phyloP scores from a whole-genome alignment of 1,140 invertebrate genomes.

The Lamellibrachia luymesi region DNA sequence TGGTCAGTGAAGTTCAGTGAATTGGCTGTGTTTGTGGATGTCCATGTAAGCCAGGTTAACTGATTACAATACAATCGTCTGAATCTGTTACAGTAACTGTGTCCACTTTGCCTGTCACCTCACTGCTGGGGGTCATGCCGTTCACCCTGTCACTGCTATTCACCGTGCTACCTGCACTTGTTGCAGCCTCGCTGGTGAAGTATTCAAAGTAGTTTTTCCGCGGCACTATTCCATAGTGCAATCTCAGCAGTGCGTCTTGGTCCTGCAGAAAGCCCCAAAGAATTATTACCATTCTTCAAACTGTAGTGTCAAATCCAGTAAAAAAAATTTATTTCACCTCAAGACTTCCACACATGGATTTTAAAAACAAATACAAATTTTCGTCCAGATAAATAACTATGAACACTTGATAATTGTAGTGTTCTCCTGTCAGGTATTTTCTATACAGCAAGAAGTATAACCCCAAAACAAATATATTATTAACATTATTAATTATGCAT shows the following conservation, averaged over 20 bases:
- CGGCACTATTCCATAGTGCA: neutral
- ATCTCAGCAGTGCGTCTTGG: neutral
- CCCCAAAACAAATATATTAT: no score
- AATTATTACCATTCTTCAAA: neutral
- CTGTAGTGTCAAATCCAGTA: neutral
- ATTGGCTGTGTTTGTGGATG: neutral
- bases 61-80: neutral
- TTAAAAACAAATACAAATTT: neutral
- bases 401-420: neutral
- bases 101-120: neutral
- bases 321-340: neutral
- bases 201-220: conserved; percentile 5
- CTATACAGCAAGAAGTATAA: no score
- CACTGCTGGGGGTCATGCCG: neutral
- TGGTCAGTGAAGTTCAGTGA: neutral
- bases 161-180: neutral
- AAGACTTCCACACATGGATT: neutral
- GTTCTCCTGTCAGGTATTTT: no score
- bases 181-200: neutral
- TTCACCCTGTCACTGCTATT: neutral
- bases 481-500: no score
- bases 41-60: neutral
- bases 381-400: neutral
- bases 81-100: neutral
- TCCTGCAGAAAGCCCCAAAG: neutral